Base-by-base conservation (phyloP, 1,140 invertebrate genomes). In the Drosophila seguyi region DNA sequence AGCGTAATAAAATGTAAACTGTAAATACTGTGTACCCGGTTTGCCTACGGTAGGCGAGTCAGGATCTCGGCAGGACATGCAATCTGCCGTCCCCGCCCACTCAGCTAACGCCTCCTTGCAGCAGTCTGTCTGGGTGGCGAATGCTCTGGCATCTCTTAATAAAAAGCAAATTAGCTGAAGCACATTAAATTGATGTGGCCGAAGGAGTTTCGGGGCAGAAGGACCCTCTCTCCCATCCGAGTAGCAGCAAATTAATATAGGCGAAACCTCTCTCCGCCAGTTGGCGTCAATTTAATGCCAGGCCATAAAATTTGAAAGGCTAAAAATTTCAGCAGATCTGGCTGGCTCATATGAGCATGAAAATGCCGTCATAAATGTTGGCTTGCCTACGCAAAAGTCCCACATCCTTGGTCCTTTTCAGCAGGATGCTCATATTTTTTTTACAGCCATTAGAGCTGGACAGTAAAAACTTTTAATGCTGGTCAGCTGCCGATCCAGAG, bases 161-260 rank as follows among this genome's bases (percentile, higher is more conserved):
- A 88, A 88, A 88, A 88, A 84, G 50, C 59, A 90, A 88, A 88
- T 88, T 90, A 84, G 85, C 85, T 75, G 57, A 60, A 75, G 80
- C 80, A 74, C 85, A 90, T 88, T 81, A 90, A 88, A 60, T 67
- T 86, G 66, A 82, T 87, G 79, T 78, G 58, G 61, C 69, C 73
- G 58, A 45, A 55, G 42, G 44, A 58, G 65, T 18, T 18, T 31
- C n/a, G 57, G n/a, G 11, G 44, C 50, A 18, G n/a, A 45, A 63
- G 50, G n/a, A 75, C 39, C n/a, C 61, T n/a, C 27, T 38, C 44
- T 20, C 14, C 27, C 5, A 3, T 3, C n/a, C 45, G 16, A 18
- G 18, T 7, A 18, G 45, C 18, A 18, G 45, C 18, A 65, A 81
- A 76, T 81, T 73, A 81, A 81, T 76, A 67, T 50, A 36, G 31